Evolutionary conservation across 2,113 vertebrate genomes (phyloP), one percentile per base, ranked within the genome.

Genomic region (Proterorhinus semilunaris): DNA sequence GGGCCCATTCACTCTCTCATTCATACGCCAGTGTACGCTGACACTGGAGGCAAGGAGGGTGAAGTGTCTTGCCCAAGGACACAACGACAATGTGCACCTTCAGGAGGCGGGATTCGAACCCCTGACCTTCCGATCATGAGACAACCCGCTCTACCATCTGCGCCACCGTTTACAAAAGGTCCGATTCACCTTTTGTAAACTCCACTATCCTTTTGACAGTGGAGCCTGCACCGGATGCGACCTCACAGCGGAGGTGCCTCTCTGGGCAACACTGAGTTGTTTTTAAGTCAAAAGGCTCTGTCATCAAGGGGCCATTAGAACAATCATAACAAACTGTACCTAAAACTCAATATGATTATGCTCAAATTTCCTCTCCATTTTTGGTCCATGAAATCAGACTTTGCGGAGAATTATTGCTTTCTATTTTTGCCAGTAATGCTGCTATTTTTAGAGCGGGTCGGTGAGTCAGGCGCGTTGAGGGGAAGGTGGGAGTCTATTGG

Each of bases 391-490:
- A 84, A 63, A 54, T 59, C 69, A 67, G 75, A 59, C 17, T 57
- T 70, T 66, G 49, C 10, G 21, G 11, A 74, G 65, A 52, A 75
- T 72, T 73, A 49, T 64, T 87, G 69, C 49, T 74, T 81, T 87
- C 86, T 85, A 76, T 87, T 85, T 83, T 68, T 68, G 71, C n/a
- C 36, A 61, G 58, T 61, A 72, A 72, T 73, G 70, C 21, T 21
- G 76, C 84, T 85, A 85, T 84, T 85, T 85, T 80, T 83, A 81
- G 80, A 49, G 47, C 65, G 6, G 0, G 15, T 53, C 64, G 74
- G 62, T 90, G 83, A 91, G 71, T 91, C 87, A 87, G 42, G 47
- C 0, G 49, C 52, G 63, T 69, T 58, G 78, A 73, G 66, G 71
- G 27, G 69, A 58, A 62, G 72, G 63, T 7, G 43, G 63, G 68